Conservation (phyloP, 2,113 vertebrate genomes). For the Triplophysa dalaica region DNA sequence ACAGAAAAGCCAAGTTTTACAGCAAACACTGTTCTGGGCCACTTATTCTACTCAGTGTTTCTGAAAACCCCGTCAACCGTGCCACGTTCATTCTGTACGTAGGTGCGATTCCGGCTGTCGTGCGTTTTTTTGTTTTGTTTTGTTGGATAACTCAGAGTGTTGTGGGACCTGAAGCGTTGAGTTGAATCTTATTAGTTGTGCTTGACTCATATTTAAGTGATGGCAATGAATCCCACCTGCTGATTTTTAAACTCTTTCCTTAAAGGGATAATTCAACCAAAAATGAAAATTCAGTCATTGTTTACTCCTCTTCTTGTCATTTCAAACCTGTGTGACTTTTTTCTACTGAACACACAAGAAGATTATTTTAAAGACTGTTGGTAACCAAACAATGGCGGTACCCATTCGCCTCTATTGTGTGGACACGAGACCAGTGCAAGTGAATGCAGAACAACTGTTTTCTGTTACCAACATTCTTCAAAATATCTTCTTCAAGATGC, state of each 20-base stretch:
- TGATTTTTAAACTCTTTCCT: neutral
- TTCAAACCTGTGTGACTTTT: too few species aligned
- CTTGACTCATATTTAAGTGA: constrained; percentile 26
- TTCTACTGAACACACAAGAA: too few species aligned
- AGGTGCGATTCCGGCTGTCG: constrained; percentile 27
- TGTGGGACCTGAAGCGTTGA: constrained; percentile 1
- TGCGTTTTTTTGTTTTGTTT: neutral
- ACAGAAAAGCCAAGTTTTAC: constrained; percentile 50
- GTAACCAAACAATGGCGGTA: too few species aligned
- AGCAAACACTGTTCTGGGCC: constrained; percentile 27
- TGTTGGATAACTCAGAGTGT: constrained; percentile 8
- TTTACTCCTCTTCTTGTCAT: too few species aligned
- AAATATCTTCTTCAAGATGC: neutral
- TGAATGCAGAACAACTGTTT: too few species aligned
- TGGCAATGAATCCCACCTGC: neutral
- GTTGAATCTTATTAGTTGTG: constrained; percentile 34
- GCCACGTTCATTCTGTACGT: neutral
- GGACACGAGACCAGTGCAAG: too few species aligned
- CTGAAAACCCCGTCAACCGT: constrained; percentile 34
- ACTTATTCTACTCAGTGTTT: constrained; percentile 32
- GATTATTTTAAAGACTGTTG: too few species aligned
- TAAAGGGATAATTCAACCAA: neutral
- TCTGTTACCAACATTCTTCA: too few species aligned
- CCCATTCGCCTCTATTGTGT: too few species aligned
- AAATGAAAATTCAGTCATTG: too few species aligned